Base-by-base conservation (phyloP, 2,113 vertebrate genomes). In the Ranitomeya variabilis region DNA sequence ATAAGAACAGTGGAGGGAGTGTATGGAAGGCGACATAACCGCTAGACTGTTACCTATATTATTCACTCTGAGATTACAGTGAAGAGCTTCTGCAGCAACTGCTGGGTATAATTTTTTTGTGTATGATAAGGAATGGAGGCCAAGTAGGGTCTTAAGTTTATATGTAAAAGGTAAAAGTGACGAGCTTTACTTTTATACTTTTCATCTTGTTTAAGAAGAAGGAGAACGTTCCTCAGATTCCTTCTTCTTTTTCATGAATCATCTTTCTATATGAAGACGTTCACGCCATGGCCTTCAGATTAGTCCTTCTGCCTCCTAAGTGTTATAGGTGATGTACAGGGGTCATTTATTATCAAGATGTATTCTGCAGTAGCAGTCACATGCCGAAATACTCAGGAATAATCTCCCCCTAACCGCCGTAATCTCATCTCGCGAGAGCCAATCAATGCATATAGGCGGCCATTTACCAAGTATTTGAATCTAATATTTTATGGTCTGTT, bases 311-410 rank as follows among this genome's bases (percentile, higher is more conserved):
- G 55, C 54, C 54, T 21, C 54, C 54, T 21, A 62, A 76, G 86
- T 74, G 79, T 88, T 67, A 88, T 9, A 82, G 79, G 86, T 71
- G 78, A 87, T 81, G 54, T 52, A n/a, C 78, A 82, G 31, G 66
- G 78, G 57, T 71, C 67, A 82, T 74, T 74, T 83, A 67, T 69
- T 88, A 74, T 23, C 57, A 64, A 23, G 64, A 87, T 71, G 55
- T 71, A 87, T 69, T 79, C n/a, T 14, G 26, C 76, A 31, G 59
- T 19, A 54, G 16, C 13, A n/a, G 45, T 87, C 78, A 87, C 62
- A 59, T n/a, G 19, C 51, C 59, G 86, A 87, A 54, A 71, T 87
- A 45, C 23, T 55, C 66, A 55, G 69, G 78, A 81, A 87, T 73
- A 81, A 81, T 71, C 26, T 54, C 52, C 86, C 26, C 55, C 78